phyloP scores from a whole-genome alignment of 23 tunicate genomes.

The Pegea sp. region DNA sequence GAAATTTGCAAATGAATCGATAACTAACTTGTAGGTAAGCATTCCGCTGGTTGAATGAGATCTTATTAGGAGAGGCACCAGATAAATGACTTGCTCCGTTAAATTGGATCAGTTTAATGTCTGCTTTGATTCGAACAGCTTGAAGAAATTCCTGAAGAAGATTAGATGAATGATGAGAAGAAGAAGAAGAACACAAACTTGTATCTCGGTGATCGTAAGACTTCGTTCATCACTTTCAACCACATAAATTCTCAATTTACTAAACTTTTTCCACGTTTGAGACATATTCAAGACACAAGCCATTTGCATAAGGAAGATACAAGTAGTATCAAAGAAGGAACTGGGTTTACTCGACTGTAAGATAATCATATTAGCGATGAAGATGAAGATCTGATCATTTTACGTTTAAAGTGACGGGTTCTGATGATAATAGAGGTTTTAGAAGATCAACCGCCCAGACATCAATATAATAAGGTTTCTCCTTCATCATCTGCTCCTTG shows the following conservation, averaged over 20 bases:
- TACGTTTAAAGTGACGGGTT: too few relatives aligned
- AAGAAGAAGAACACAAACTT: not conserved
- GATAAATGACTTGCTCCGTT: not conserved
- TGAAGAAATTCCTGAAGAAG: conserved; percentile 45
- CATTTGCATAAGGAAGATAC: conserved; percentile 92
- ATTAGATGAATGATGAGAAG: not conserved
- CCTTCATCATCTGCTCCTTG: conserved; percentile 5
- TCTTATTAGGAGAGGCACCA: not conserved
- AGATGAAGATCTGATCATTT: too few relatives aligned
- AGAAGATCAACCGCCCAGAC: conserved; percentile 91
- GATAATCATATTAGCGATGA: too few relatives aligned
- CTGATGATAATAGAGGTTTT: conserved; percentile 17
- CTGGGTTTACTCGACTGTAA: too few relatives aligned
- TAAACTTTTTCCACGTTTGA: conserved; percentile 58
- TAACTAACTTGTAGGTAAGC: not conserved
- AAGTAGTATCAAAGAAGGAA: conserved; percentile 77
- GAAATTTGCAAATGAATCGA: not conserved
- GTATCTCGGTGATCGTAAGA: not conserved
- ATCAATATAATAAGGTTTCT: conserved; percentile 62
- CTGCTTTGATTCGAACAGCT: conserved; percentile 69
- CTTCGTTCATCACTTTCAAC: not conserved
- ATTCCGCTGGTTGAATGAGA: too few relatives aligned
- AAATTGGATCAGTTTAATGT: conserved; percentile 35
- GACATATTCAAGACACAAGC: conserved; percentile 92
- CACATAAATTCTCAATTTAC: conserved; percentile 44